Conservation (phyloP, 2,888 invertebrate genomes). For the Cephus runcator region DNA sequence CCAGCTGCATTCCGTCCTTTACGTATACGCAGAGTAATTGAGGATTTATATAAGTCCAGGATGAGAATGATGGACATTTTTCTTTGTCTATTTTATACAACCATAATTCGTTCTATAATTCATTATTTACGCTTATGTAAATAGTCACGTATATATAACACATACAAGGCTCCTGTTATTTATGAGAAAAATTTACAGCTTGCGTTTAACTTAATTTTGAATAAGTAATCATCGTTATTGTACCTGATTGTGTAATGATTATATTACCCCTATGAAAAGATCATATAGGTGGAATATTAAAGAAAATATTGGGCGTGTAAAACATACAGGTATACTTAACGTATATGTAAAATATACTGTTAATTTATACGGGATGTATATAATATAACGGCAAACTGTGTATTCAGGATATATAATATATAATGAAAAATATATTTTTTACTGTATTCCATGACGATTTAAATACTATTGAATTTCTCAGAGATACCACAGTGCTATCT, state of each 20-base stretch:
- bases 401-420: too few species aligned
- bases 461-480: background rate
- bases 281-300: too few species aligned
- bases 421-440: too few species aligned
- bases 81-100: background rate
- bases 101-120: background rate
- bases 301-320: too few species aligned
- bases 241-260: background rate
- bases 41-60: slow-evolving; percentile 26
- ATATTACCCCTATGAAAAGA: background rate
- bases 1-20: slow-evolving; percentile 22
- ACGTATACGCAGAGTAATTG: slow-evolving; percentile 20
- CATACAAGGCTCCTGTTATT: slow-evolving; percentile 15
- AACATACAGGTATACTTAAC: too few species aligned
- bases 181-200: background rate
- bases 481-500: background rate
- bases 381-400: too few species aligned
- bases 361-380: too few species aligned
- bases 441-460: background rate
- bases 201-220: background rate
- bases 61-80: background rate
- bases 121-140: background rate
- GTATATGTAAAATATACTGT: too few species aligned
- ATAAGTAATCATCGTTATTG: background rate
- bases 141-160: slow-evolving; percentile 6